Evolutionary conservation across 2,797 vertebrate species (phyloP).

Genomic region (Aphelocoma californica): DNA sequence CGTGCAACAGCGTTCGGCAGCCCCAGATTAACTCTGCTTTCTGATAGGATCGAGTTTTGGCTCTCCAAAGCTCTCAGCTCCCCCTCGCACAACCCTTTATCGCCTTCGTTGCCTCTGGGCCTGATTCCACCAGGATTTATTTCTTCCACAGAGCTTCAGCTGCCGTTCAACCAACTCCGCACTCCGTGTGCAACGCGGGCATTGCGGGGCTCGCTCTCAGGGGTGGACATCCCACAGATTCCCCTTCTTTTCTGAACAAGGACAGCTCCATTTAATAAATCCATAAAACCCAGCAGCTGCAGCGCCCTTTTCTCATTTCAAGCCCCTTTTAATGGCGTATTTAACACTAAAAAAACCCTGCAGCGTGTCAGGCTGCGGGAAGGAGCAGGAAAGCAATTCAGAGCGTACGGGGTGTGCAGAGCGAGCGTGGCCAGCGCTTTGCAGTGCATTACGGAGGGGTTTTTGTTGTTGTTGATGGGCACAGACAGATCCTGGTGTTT

Average conservation of each 20-base stretch:
- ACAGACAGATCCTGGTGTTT: neutral
- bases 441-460: rapidly evolving
- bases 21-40: neutral
- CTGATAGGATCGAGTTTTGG: rapidly evolving
- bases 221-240: rapidly evolving
- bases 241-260: rapidly evolving
- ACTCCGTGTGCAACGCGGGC: rapidly evolving
- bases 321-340: neutral
- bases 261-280: neutral
- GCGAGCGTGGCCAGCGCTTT: rapidly evolving
- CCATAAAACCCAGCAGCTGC: neutral
- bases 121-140: neutral
- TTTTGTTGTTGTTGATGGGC: rapidly evolving
- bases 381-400: rapidly evolving
- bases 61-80: neutral
- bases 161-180: neutral
- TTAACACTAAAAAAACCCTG: neutral
- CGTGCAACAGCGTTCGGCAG: rapidly evolving
- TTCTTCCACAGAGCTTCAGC: neutral
- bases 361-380: neutral
- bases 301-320: neutral
- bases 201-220: rapidly evolving
- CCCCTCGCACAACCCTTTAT: neutral
- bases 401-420: rapidly evolving
- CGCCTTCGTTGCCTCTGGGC: neutral